Evolutionary conservation across 2,113 vertebrate genomes (phyloP).

Genomic region (Silurus meridionalis): DNA sequence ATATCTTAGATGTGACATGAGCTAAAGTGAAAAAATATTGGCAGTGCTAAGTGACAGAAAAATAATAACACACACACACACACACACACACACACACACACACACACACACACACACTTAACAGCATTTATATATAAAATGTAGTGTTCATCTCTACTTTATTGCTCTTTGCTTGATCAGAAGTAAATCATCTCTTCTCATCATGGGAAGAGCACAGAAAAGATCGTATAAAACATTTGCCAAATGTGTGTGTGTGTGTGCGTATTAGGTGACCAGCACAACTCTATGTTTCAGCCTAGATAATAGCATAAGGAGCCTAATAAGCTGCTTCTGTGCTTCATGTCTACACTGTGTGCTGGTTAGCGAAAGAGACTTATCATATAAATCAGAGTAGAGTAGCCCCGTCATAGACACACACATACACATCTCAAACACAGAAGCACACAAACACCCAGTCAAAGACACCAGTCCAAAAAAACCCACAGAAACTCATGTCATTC

Average conservation of each 20-base stretch:
- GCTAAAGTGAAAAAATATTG: slow-evolving; percentile 7
- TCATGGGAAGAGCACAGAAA: background rate
- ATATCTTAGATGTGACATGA: background rate
- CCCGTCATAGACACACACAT: slow-evolving; percentile 14
- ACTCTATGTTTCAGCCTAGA: slow-evolving; percentile 26
- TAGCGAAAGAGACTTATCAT: slow-evolving; percentile 19
- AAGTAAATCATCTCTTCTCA: background rate
- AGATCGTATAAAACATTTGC: background rate
- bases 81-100: slow-evolving; percentile 13
- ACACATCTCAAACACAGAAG: slow-evolving; percentile 3
- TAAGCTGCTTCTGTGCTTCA: slow-evolving; percentile 41
- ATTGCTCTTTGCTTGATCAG: background rate
- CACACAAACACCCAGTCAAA: slow-evolving; percentile 3
- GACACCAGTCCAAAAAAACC: background rate
- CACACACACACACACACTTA: slow-evolving; percentile 28
- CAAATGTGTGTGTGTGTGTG: background rate
- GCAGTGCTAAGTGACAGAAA: background rate
- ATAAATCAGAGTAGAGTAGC: slow-evolving; percentile 11
- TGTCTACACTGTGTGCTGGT: background rate
- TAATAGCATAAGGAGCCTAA: slow-evolving; percentile 40
- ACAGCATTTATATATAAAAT: slow-evolving; percentile 38
- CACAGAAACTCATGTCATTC: slow-evolving; percentile 19
- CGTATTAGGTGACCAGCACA: background rate
- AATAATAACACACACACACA: background rate
- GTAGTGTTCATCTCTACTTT: slow-evolving; percentile 31